Percentiles rank a stretch among this genome's conserved stretches.
Conservation (phyloP, 2,113 vertebrate species). For the Eretmochelys imbricata region DNA sequence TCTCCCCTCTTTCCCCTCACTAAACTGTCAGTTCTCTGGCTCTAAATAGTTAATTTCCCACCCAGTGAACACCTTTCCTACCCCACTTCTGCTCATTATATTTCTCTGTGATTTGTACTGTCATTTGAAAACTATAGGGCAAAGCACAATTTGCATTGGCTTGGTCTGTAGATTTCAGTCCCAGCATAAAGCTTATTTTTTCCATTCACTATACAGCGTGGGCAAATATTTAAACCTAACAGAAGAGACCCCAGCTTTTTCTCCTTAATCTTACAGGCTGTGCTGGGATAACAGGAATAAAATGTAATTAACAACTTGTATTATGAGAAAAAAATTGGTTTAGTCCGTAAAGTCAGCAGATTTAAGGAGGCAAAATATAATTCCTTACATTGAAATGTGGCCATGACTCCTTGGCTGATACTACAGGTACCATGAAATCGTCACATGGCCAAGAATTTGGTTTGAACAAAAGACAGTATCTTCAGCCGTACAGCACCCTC, state of each 20-base stretch:
- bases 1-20: rapidly evolving
- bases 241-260: rapidly evolving
- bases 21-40: not conserved
- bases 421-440: not conserved
- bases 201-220: not conserved
- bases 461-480: not conserved
- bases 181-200: rapidly evolving
- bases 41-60: not conserved
- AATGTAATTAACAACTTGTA: not conserved
- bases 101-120: not conserved
- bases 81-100: not conserved
- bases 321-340: rapidly evolving
- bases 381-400: not conserved
- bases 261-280: rapidly evolving
- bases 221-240: not conserved
- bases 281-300: rapidly evolving
- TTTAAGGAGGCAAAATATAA: not conserved
- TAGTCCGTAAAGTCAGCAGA: not conserved
- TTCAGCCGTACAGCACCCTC: not conserved
- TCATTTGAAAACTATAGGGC: rapidly evolving
- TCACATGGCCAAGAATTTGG: not conserved
- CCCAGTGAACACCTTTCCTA: not conserved
- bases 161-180: rapidly evolving
- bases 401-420: not conserved
- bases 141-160: rapidly evolving